These are phyloP conservation scores for Lasioglossum pauxillum DNA, from an alignment of 2,888 invertebrate genomes.

Conservation along the genomic window DNA sequence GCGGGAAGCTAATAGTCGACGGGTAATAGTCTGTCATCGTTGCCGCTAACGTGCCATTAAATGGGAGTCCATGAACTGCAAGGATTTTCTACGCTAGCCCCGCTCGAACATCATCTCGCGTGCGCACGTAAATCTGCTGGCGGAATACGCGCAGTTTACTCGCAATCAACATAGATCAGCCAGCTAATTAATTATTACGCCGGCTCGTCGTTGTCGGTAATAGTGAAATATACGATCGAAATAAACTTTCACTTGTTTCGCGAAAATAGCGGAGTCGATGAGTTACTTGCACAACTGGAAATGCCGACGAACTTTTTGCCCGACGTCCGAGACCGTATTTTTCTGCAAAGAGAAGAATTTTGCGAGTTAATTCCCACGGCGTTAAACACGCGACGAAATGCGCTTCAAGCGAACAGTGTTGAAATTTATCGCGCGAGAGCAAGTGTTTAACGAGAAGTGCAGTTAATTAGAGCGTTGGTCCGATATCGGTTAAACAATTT, in stretches of 20 bases:
- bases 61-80: constrained; percentile 40
- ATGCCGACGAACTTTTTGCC: not conserved
- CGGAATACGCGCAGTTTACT: not conserved
- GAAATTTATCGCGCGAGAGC: not conserved
- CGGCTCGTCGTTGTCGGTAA: constrained; percentile 10
- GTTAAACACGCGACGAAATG: not conserved
- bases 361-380: not conserved
- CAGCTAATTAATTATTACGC: constrained; percentile 37
- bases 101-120: not conserved
- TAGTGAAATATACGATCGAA: constrained; percentile 25
- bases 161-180: constrained; percentile 39
- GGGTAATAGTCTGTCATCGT: constrained; percentile 68
- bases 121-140: constrained; percentile 11
- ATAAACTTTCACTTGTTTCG: constrained; percentile 15
- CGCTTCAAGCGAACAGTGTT: not conserved
- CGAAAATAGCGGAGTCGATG: not conserved
- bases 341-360: not conserved
- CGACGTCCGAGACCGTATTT: not conserved
- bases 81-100: constrained; percentile 22
- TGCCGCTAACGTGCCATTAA: constrained; percentile 62
- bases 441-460: not conserved
- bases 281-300: not conserved
- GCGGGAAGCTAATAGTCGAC: constrained; percentile 54
- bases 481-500: not conserved
- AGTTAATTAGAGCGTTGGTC: not conserved